Base-by-base conservation (phyloP, 2,888 invertebrate species). In the Caradrina clavipalpis region DNA sequence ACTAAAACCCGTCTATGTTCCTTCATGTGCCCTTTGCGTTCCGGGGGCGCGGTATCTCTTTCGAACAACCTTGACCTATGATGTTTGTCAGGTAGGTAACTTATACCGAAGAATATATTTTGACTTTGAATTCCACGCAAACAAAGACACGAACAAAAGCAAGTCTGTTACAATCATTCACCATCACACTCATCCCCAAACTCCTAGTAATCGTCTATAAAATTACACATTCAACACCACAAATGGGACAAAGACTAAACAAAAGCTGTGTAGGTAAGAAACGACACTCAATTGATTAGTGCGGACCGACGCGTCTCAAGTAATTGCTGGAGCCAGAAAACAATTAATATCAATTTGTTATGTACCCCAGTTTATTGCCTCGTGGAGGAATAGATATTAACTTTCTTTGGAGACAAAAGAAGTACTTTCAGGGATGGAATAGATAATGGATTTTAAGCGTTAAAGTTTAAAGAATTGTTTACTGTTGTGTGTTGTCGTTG, bases 311-410 rank as follows among this genome's bases (percentile, higher is more conserved):
- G 61, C 54, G 57, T 31, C 58, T 53, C 15, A 47, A 51, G 73
- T 83, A 84, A 76, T 78, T 72, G 82, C 57, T 26, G 13, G 56
- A 39, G 59, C 58, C 42, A 26, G 64, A 64, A 58, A 54, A 75
- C 81, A 76, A 83, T 83, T 78, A 83, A 84, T 83, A 81, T 76
- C 83, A 56, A 75, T 82, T 83, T 81, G 82, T 77, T 69, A 26
- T 50, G 54, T 67, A 50, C 19, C 50, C 63, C 56, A n/a, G 19
- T 65, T 79, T 75, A 83, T 82, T 83, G 73, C 55, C 31, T 72
- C 45, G 21, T 19, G 11, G 19, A 39, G 17, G 47, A 64, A 62
- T 55, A 62, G 26, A 22, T 49, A 56, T 61, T 62, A 51, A 45
- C 39, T 45, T 69, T 65, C 59, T 78, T 65, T 31, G 49, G 54